Evolutionary conservation across 2,888 invertebrate genomes (phyloP).

Genomic region (Pandemis cinnamomeana): DNA sequence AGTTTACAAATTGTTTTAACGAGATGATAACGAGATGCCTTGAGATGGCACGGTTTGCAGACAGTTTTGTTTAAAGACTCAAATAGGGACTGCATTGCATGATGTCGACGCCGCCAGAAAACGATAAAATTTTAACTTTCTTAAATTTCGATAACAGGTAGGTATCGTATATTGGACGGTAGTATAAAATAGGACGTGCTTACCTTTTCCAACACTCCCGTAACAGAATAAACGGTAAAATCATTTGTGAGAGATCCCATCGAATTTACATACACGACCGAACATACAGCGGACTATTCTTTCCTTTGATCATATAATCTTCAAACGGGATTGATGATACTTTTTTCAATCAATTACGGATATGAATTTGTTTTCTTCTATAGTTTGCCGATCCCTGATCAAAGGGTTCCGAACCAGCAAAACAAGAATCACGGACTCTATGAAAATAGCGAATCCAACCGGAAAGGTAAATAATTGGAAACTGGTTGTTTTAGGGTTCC

Average conservation of each 20-base stretch:
- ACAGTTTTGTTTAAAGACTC: not conserved
- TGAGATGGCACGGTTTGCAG: not conserved
- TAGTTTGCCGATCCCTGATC: not conserved
- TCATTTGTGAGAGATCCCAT: not conserved
- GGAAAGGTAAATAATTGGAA: not conserved
- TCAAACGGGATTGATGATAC: not conserved
- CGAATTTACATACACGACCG: not conserved
- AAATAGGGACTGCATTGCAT: not conserved
- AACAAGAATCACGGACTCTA: not conserved
- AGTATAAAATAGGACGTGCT: not conserved
- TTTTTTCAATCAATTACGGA: not conserved
- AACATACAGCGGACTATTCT: not conserved
- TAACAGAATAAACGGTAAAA: not conserved
- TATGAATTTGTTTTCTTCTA: not conserved
- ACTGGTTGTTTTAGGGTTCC: not conserved
- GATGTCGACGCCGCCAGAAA: too few relatives aligned
- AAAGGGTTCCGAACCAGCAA: not conserved
- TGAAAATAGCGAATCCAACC: not conserved
- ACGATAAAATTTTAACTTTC: too few relatives aligned
- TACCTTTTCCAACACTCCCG: not conserved
- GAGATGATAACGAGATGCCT: not conserved
- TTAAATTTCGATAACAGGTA: too few relatives aligned
- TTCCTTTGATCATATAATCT: conserved; percentile 7
- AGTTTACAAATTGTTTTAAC: not conserved
- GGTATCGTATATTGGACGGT: too few relatives aligned